Conservation (phyloP, 2,113 vertebrate species). For the Psephotus haematonotus region DNA sequence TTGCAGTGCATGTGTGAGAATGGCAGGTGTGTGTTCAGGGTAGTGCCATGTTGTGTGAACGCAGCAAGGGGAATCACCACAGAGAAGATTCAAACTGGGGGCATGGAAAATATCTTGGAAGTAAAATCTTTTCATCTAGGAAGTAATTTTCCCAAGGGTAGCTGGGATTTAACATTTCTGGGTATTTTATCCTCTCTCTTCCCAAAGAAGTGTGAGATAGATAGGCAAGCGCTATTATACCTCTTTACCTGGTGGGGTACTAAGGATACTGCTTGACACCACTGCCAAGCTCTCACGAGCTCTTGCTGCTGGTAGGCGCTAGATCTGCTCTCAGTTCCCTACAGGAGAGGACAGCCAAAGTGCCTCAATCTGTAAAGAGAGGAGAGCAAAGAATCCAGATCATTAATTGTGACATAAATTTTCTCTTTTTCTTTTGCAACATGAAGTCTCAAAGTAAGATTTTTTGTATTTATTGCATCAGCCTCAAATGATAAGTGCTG, state of each 20-base stretch:
- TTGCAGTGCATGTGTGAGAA: neutral
- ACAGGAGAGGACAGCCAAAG: neutral
- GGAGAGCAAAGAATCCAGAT: neutral
- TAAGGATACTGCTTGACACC: neutral
- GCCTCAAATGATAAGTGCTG: neutral
- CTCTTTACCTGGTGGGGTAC: neutral
- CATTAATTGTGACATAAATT: neutral
- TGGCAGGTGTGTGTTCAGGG: fast-evolving
- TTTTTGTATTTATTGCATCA: neutral
- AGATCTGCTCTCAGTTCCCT: neutral
- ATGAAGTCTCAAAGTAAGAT: neutral
- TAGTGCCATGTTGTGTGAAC: fast-evolving
- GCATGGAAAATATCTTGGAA: neutral
- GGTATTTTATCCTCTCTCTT: neutral
- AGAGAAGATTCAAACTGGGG: neutral
- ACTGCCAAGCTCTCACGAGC: fast-evolving
- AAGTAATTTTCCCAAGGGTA: neutral
- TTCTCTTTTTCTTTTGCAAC: neutral
- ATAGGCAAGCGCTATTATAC: neutral
- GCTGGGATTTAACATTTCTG: neutral
- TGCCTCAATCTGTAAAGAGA: neutral
- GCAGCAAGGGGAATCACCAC: neutral
- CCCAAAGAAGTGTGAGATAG: neutral
- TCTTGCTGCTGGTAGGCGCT: neutral
- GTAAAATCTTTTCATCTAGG: neutral